Evolutionary conservation across 2,113 vertebrate genomes (phyloP).

Genomic region (Hydropotes inermis): DNA sequence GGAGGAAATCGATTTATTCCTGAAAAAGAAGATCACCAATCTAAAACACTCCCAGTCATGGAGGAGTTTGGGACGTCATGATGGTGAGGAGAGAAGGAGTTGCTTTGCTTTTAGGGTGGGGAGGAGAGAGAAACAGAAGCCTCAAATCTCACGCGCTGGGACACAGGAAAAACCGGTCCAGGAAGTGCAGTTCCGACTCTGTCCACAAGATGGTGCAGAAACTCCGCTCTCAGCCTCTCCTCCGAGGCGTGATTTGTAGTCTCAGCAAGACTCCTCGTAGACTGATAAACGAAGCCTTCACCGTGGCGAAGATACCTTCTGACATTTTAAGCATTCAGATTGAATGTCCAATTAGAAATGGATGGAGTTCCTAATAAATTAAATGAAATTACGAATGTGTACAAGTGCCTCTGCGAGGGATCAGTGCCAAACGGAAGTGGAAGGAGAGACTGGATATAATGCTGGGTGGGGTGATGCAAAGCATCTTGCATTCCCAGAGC

Average conservation of each 20-base stretch:
- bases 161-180: fast-evolving
- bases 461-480: neutral
- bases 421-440: neutral
- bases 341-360: neutral
- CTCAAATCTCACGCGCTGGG: fast-evolving
- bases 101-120: neutral
- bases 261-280: too few species aligned
- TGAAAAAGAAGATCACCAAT: neutral
- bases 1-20: neutral
- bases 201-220: conserved; percentile 53
- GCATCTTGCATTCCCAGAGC: neutral
- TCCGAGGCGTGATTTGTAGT: fast-evolving
- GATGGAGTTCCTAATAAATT: neutral
- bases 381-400: neutral
- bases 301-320: neutral
- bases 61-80: neutral
- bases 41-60: neutral
- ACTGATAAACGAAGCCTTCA: neutral
- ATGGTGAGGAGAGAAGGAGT: neutral
- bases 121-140: neutral
- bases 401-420: neutral
- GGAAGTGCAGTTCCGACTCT: neutral
- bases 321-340: neutral
- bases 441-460: neutral
- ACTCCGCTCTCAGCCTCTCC: neutral